A percentile compares a stretch with the other conserved stretches of the same genome.
These are phyloP conservation scores for Cenopis cana DNA, from an alignment of 2,888 invertebrate genomes.

Conservation along the genomic window DNA sequence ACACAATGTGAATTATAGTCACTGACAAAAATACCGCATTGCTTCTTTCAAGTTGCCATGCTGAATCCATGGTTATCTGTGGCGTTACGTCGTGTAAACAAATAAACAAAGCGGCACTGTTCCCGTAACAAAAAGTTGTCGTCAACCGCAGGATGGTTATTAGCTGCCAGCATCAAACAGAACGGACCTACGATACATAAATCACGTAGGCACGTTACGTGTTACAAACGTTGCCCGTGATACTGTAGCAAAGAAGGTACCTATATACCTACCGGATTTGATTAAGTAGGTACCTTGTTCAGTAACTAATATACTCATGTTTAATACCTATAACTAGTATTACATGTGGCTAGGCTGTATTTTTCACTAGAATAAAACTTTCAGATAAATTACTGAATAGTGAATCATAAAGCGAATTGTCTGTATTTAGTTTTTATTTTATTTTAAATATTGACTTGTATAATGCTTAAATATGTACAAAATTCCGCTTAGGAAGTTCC, in stretches of 20 bases:
- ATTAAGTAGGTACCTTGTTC: too few species aligned
- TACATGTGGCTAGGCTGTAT: too few species aligned
- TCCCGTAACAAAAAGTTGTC: conserved; percentile 16
- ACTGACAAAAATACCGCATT: conserved; percentile 75
- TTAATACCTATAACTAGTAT: too few species aligned
- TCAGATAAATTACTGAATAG: too few species aligned
- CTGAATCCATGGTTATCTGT: conserved; percentile 52
- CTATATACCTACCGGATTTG: too few species aligned
- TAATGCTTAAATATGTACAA: too few species aligned
- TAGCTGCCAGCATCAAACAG: conserved; percentile 33
- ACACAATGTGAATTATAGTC: conserved; percentile 79
- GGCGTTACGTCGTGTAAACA: conserved; percentile 56
- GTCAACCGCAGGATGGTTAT: conserved; percentile 10
- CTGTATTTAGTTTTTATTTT: too few species aligned
- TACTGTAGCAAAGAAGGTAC: not conserved
- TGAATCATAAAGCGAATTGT: too few species aligned
- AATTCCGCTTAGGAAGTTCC: too few species aligned
- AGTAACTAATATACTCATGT: too few species aligned
- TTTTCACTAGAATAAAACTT: too few species aligned
- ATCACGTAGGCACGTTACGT: conserved; percentile 9
- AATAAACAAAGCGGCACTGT: conserved; percentile 56
- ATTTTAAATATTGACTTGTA: too few species aligned
- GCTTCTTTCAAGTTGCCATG: conserved; percentile 66
- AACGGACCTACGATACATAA: conserved; percentile 18
- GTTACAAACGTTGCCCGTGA: conserved; percentile 12